Evolutionary conservation across 2,888 invertebrate species (phyloP).

Genomic region (Villa cingulata): DNA sequence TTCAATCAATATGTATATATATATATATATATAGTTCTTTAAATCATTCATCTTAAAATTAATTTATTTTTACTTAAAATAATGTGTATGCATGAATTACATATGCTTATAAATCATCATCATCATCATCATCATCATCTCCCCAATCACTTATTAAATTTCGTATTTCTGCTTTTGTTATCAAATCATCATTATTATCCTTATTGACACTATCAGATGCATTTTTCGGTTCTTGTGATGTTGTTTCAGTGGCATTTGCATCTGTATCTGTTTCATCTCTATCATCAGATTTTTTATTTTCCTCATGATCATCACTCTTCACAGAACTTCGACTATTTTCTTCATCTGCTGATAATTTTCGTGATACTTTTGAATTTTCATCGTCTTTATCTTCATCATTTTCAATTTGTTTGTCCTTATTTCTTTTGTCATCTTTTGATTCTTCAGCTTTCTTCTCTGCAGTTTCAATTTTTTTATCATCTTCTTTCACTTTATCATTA

Average conservation of each 20-base stretch:
- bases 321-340: slow-evolving; percentile 15
- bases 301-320: slow-evolving; percentile 7
- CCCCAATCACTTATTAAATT: slow-evolving; percentile 35
- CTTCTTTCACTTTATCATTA: background rate
- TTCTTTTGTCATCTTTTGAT: slow-evolving; percentile 10
- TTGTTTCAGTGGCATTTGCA: slow-evolving; percentile 10
- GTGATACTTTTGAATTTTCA: background rate
- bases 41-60: no score
- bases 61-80: no score
- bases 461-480: slow-evolving; percentile 7
- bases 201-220: background rate
- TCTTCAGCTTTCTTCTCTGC: slow-evolving; percentile 13
- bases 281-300: background rate
- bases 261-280: background rate
- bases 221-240: slow-evolving; percentile 11
- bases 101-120: background rate
- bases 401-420: background rate
- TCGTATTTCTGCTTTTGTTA: slow-evolving; percentile 24
- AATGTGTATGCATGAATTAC: no score
- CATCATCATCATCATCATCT: slow-evolving; percentile 29
- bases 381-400: slow-evolving; percentile 6
- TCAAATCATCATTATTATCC: background rate
- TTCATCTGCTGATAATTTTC: slow-evolving; percentile 7
- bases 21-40: no score
- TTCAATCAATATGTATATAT: no score